Evolutionary conservation across 2,888 invertebrate species (phyloP), one percentile per base, ranked within the genome.

Genomic region (Macrophya annulata): DNA sequence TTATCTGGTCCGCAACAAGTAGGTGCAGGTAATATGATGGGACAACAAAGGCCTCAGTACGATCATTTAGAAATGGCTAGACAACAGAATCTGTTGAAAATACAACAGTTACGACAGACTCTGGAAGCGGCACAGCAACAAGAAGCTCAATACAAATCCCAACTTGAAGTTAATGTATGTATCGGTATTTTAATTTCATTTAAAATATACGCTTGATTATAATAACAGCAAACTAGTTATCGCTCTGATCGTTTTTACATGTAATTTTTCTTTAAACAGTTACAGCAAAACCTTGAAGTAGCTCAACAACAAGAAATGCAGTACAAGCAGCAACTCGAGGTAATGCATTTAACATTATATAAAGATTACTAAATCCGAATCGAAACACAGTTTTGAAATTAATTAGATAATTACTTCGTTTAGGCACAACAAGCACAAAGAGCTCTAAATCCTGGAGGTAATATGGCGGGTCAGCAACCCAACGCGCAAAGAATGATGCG

Each of bases 241-340:
- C 51, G 51, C 0, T 51, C 51, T 17, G 5, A 10, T 62, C 17
- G 21, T 10, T 62, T 62, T 62, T 31, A 31, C 40, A n/a, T 51
- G 81, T 82, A 81, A 45, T 74, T 76, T 48, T 55, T 51, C 51
- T 84, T 48, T 21, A 48, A 62, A 84, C 94, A 95, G 91, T 93
- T 95, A 87, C 95, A 96, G 89, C 96, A 96, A 90, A 94, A 95
- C 86, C 94, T 97, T 83, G 97, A 97, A 90, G 95, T 96, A 10
- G 97, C 97, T 0, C 97, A 97, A 90, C 97, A 97, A 88, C 96
- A 96, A 89, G 97, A 97, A 90, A 96, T 97, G 93, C 97, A 97
- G 88, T 97, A 96, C 91, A 97, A 97, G 90, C 94, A 95, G 89
- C 95, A 96, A 89, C 92, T 97, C 72, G 97, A 97, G 94, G 96